These are phyloP conservation scores for Enteromius radiatus DNA, from an alignment of 2,797 vertebrate genomes.

Conservation along the genomic window DNA sequence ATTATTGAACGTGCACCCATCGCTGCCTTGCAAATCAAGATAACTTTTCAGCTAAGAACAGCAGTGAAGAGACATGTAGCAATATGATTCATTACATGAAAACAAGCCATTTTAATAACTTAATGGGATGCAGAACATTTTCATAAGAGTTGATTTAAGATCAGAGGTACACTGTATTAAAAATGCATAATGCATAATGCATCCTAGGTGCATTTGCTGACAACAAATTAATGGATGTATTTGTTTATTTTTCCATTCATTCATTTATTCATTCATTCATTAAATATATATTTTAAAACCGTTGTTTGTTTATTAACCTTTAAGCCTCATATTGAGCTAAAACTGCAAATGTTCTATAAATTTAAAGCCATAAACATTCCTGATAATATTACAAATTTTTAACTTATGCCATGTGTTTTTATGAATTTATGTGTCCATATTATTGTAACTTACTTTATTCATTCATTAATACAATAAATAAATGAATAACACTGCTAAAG, in stretches of 20 bases:
- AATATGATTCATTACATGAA: neutral
- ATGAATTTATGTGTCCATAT: neutral
- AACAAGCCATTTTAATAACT: neutral
- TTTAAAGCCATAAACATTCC: neutral
- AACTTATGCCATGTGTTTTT: neutral
- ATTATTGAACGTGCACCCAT: neutral
- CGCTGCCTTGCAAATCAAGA: neutral
- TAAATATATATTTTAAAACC: neutral
- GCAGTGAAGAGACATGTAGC: neutral
- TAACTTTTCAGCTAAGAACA: neutral
- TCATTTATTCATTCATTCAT: neutral
- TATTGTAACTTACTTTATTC: neutral
- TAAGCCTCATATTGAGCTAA: neutral
- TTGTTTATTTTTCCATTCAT: too few relatives aligned
- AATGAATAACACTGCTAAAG: neutral
- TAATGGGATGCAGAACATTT: neutral
- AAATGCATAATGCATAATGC: neutral
- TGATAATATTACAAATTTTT: neutral
- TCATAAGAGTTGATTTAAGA: neutral
- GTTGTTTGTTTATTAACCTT: neutral
- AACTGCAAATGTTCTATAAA: neutral
- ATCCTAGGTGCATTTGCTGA: neutral
- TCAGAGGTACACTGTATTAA: neutral
- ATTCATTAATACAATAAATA: neutral
- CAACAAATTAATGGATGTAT: neutral